Conservation (phyloP, 2,888 invertebrate species). For the Calameuta pallipes region DNA sequence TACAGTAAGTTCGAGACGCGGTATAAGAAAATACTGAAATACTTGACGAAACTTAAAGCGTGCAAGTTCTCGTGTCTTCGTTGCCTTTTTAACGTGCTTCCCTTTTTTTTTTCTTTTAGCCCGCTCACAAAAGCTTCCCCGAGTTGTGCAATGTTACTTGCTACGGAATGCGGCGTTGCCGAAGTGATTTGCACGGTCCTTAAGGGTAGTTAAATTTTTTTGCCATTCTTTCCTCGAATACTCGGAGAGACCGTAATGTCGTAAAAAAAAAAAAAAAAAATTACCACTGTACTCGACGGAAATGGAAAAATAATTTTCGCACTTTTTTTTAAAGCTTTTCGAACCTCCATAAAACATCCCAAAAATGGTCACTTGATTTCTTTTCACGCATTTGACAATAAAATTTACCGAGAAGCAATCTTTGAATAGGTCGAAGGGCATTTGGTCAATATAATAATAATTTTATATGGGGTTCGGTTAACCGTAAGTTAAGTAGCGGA, state of each 20-base stretch:
- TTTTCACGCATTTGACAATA: too few relatives aligned
- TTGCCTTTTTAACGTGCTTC: background rate
- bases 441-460: background rate
- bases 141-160: background rate
- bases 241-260: too few relatives aligned
- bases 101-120: background rate
- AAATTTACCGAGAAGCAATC: background rate
- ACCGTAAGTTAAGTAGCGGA: background rate
- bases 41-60: background rate
- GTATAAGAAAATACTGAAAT: background rate
- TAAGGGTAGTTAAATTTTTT: background rate
- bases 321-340: background rate
- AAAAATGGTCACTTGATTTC: too few relatives aligned
- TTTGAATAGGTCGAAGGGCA: background rate
- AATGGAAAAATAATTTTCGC: background rate
- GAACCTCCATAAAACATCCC: too few relatives aligned
- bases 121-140: background rate
- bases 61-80: background rate
- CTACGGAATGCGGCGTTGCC: background rate
- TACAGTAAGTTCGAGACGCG: background rate
- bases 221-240: background rate
- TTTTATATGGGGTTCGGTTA: background rate
- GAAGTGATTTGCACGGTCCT: background rate
- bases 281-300: too few relatives aligned
- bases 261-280: too few relatives aligned